Conservation (phyloP, 2,797 vertebrate genomes). For the Poeciliopsis paucimaculata region DNA sequence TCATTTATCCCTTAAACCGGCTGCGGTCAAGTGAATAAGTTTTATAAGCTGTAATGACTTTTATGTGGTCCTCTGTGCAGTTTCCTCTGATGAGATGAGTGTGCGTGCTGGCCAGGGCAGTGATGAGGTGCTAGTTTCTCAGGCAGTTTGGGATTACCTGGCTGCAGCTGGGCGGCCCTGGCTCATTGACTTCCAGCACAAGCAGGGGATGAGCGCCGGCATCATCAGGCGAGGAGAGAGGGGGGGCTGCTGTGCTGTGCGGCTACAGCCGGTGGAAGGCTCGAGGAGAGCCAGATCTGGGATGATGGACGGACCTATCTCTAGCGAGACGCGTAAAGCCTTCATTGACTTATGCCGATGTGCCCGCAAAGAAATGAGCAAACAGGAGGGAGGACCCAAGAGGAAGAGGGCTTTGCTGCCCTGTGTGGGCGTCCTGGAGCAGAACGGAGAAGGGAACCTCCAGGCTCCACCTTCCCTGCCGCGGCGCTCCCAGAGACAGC, state of each 20-base stretch:
- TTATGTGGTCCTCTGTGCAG: conserved; percentile 67
- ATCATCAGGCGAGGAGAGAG: conserved; percentile 90
- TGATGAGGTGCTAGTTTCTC: conserved; percentile 94
- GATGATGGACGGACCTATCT: conserved; percentile 79
- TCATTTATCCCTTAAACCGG: background rate
- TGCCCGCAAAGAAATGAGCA: conserved; percentile 92
- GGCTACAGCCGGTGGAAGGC: conserved; percentile 87
- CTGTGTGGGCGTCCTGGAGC: conserved; percentile 83
- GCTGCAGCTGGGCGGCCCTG: conserved; percentile 88
- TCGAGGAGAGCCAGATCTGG: conserved; percentile 74
- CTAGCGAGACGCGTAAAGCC: conserved; percentile 86
- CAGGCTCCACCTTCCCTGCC: conserved; percentile 77
- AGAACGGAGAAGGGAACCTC: conserved; percentile 81
- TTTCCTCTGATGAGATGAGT: conserved; percentile 87
- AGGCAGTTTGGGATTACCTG: conserved; percentile 96
- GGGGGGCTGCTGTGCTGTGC: conserved; percentile 91
- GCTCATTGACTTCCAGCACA: conserved; percentile 91
- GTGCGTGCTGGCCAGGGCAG: conserved; percentile 88
- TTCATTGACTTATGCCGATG: conserved; percentile 91
- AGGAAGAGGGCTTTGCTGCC: conserved; percentile 87
- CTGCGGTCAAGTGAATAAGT: background rate
- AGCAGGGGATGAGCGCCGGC: conserved; percentile 89
- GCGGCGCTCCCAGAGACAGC: conserved; percentile 84
- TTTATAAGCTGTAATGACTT: conserved; percentile 37
- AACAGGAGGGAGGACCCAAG: conserved; percentile 88